Conservation (phyloP, 2,113 vertebrate species). For the Cepphus grylle region DNA sequence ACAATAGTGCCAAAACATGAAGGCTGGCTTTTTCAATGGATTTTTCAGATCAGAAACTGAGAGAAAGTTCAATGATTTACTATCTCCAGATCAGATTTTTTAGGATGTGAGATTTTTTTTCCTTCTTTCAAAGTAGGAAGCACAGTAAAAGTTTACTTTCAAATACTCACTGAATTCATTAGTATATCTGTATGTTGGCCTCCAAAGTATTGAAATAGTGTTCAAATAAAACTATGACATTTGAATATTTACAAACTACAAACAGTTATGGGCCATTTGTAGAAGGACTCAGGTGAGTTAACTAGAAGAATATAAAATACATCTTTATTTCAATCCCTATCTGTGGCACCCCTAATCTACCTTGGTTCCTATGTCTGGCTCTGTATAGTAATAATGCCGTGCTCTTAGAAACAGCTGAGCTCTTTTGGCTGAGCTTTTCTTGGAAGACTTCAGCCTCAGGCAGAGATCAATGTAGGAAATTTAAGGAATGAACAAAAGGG, state of each 20-base stretch:
- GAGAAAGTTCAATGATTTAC: neutral
- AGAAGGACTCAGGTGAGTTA: neutral
- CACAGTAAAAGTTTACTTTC: neutral
- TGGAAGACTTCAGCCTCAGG: neutral
- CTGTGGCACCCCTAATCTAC: neutral
- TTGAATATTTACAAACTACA: neutral
- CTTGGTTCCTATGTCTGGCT: neutral
- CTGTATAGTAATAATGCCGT: neutral
- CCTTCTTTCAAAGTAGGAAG: neutral
- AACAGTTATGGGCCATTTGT: neutral
- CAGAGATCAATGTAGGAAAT: neutral
- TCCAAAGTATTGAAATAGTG: neutral
- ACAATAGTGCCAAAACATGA: neutral
- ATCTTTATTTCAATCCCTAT: neutral
- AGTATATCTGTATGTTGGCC: neutral
- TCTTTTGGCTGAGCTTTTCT: neutral
- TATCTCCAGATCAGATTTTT: neutral
- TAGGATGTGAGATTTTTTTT: neutral
- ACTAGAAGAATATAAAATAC: neutral
- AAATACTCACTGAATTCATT: neutral
- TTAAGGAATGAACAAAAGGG: neutral
- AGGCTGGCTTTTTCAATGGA: neutral
- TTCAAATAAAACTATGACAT: neutral
- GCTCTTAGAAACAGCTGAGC: neutral
- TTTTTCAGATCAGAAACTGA: neutral